Evolutionary conservation across 1,140 invertebrate genomes (phyloP).

Genomic region (Cyrtorhinus lividipennis): DNA sequence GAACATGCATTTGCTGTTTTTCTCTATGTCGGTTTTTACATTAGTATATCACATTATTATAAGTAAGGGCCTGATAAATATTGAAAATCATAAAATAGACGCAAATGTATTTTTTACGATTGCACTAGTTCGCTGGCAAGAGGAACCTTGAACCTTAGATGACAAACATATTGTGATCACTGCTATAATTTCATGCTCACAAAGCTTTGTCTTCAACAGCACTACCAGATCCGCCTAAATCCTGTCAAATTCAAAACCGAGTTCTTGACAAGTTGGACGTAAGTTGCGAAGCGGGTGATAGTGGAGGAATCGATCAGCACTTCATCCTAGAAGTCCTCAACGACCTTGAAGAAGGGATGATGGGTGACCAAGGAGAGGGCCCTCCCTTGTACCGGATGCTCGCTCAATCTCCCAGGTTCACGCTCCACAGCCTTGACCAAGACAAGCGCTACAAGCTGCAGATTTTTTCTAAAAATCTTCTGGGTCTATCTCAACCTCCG

Average conservation of each 20-base stretch:
- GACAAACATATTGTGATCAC: too few relatives aligned
- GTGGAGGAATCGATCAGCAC: conserved; percentile 65
- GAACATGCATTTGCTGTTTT: too few relatives aligned
- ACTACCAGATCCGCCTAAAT: conserved; percentile 48
- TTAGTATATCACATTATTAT: too few relatives aligned
- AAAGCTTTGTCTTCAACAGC: conserved; percentile 35
- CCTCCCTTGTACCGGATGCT: conserved; percentile 41
- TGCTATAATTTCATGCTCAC: too few relatives aligned
- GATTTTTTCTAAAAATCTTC: conserved; percentile 53
- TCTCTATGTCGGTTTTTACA: too few relatives aligned
- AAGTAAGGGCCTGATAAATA: too few relatives aligned
- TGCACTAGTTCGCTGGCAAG: too few relatives aligned
- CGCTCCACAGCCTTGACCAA: conserved; percentile 46
- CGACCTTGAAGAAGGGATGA: conserved; percentile 5
- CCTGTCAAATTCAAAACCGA: conserved; percentile 51
- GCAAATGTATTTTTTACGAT: too few relatives aligned
- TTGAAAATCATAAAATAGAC: too few relatives aligned
- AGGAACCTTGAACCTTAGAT: too few relatives aligned
- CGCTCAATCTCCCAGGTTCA: conserved; percentile 44
- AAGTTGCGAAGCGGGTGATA: conserved; percentile 57
- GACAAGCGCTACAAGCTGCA: conserved; percentile 47
- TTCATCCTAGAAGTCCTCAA: conserved; percentile 51
- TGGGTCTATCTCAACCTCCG: conserved; percentile 47
- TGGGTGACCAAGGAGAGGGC: conserved; percentile 19
- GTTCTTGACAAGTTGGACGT: conserved; percentile 45